Evolutionary conservation across 2,888 invertebrate species (phyloP).

Genomic region (Oxyteleia sp.): DNA sequence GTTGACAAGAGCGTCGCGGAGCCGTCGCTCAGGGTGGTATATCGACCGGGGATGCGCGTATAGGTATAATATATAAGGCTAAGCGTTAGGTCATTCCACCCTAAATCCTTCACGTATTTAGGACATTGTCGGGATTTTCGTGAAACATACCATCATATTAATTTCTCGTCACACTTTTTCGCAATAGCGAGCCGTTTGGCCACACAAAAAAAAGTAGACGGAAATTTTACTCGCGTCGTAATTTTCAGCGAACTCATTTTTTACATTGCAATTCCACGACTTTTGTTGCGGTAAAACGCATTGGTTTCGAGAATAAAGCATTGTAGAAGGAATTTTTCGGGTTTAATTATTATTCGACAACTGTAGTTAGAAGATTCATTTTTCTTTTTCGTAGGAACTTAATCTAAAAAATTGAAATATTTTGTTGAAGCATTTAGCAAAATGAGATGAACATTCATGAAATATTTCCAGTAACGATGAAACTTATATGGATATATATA

Average conservation of each 20-base stretch:
- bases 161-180: slow-evolving; percentile 51
- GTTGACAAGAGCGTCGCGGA: slow-evolving; percentile 46
- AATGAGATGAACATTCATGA: too few species aligned
- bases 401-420: too few species aligned
- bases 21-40: slow-evolving; percentile 59
- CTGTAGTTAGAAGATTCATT: too few species aligned
- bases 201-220: neutral
- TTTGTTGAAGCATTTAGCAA: too few species aligned
- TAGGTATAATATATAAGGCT: slow-evolving; percentile 59
- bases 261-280: slow-evolving; percentile 10
- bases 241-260: slow-evolving; percentile 18
- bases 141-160: slow-evolving; percentile 53
- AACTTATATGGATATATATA: too few species aligned
- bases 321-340: too few species aligned
- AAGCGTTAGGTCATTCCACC: slow-evolving; percentile 64
- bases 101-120: slow-evolving; percentile 66
- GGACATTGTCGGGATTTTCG: slow-evolving; percentile 63
- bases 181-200: neutral
- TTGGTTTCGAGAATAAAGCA: neutral
- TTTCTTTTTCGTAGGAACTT: too few species aligned
- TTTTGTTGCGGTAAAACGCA: neutral
- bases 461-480: too few species aligned
- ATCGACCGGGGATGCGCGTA: slow-evolving; percentile 63
- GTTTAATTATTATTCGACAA: too few species aligned
- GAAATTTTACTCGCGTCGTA: slow-evolving; percentile 10